phyloP scores from a whole-genome alignment of 2,113 vertebrate species.

The Orientallactaga bullata region DNA sequence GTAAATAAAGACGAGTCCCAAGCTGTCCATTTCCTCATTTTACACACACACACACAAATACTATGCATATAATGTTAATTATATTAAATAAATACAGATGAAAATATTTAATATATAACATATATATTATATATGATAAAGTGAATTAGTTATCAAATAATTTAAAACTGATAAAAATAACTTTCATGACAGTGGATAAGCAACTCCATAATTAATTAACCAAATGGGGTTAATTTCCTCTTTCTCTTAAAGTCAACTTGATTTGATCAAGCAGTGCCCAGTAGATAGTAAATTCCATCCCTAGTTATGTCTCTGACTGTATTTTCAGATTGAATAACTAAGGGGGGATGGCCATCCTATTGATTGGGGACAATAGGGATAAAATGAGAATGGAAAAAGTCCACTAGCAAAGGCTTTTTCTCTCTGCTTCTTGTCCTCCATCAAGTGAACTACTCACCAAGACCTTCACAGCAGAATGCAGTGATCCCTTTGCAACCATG shows the following conservation, averaged over 20 bases:
- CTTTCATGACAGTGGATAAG: neutral
- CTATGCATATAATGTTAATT: no score
- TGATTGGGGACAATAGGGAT: neutral
- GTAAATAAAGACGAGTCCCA: conserved; percentile 7
- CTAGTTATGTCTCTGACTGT: neutral
- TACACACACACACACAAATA: neutral
- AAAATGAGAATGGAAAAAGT: neutral
- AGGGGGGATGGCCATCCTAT: neutral
- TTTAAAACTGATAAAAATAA: conserved; percentile 55
- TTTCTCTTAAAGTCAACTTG: neutral
- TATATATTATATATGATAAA: no score
- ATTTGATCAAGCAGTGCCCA: neutral
- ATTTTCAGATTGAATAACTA: neutral
- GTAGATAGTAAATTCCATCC: neutral
- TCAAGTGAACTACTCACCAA: neutral
- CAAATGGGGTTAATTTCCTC: neutral
- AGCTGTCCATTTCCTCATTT: neutral
- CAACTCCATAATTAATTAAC: neutral
- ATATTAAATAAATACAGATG: no score
- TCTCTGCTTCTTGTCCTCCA: neutral
- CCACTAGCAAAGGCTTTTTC: neutral
- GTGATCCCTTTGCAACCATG: no score
- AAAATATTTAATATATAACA: no score
- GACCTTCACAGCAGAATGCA: no score
- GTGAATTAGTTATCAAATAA: conserved; percentile 19